Percentiles rank a stretch among this genome's conserved stretches.
These are phyloP conservation scores for Amia ocellicauda DNA, from an alignment of 2,113 vertebrate species.

Conservation along the genomic window DNA sequence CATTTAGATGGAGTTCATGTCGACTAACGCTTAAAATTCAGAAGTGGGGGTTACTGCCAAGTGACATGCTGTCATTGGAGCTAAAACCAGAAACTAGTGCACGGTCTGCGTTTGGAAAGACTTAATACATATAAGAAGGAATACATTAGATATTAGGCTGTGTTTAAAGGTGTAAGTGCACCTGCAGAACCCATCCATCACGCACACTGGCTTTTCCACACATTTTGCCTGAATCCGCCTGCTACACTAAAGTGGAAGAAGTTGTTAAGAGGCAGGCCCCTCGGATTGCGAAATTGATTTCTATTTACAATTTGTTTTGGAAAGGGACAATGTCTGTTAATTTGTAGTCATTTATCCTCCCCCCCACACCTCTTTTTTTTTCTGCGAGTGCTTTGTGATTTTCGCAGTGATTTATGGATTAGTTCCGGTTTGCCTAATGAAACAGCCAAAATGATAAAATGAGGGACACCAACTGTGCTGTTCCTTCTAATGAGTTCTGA, in stretches of 20 bases:
- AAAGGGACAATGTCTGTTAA: conserved; percentile 13
- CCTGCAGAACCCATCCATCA: no score
- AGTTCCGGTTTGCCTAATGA: conserved; percentile 13
- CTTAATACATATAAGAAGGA: no score
- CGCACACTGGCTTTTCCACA: no score
- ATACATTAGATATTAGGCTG: no score
- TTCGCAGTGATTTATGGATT: conserved; percentile 20
- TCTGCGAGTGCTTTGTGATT: not conserved
- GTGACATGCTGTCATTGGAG: no score
- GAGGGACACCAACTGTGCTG: conserved; percentile 4
- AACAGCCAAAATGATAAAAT: conserved; percentile 18
- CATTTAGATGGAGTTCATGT: no score
- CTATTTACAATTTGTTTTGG: conserved; percentile 18
- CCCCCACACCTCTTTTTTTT: not conserved
- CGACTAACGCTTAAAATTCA: no score
- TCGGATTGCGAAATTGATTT: conserved; percentile 13
- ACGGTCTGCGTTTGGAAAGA: no score
- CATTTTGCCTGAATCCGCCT: not conserved
- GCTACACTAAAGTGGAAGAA: not conserved
- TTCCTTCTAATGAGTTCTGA: conserved; percentile 18
- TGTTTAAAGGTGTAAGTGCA: no score
- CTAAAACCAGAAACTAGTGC: no score
- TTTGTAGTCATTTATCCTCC: conserved; percentile 24
- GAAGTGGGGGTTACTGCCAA: no score
- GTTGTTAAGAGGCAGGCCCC: not conserved